A percentile compares a stretch with the other conserved stretches of the same genome.
Conservation (phyloP, 64 coral and sea anemone genomes). For the Cladopsammia gracilis region DNA sequence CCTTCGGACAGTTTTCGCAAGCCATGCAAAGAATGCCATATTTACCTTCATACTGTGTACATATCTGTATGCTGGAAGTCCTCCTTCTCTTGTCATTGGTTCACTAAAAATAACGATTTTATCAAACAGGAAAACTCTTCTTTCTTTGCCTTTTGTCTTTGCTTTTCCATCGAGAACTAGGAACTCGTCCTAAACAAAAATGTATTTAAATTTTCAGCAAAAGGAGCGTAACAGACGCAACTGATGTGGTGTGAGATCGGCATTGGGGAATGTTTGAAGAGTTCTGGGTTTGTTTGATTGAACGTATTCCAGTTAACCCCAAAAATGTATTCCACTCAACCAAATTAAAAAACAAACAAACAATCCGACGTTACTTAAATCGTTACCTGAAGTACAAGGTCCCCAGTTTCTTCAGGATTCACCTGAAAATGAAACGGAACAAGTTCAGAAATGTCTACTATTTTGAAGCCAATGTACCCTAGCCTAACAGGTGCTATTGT, state of each 20-base stretch:
- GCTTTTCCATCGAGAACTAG: slow-evolving; percentile 88
- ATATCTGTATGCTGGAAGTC: slow-evolving; percentile 72
- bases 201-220: neutral
- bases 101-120: slow-evolving; percentile 83
- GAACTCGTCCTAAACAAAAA: slow-evolving; percentile 78
- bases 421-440: neutral
- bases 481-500: too few relatives aligned
- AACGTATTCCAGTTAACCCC: too few relatives aligned
- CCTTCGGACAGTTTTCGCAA: neutral
- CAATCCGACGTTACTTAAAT: neutral
- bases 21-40: neutral
- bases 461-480: too few relatives aligned
- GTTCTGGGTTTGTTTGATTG: too few relatives aligned
- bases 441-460: too few relatives aligned
- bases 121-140: slow-evolving; percentile 91
- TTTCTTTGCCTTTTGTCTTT: slow-evolving; percentile 83
- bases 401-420: slow-evolving; percentile 65
- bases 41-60: slow-evolving; percentile 84
- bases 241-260: too few relatives aligned
- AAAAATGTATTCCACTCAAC: too few relatives aligned
- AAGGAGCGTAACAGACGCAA: neutral
- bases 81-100: slow-evolving; percentile 78
- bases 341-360: neutral
- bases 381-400: slow-evolving; percentile 63
- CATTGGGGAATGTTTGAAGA: too few relatives aligned